These are phyloP conservation scores for Chironex yamaguchii DNA, from an alignment of 30 jellyfish, hydroid and myxozoan genomes.

Conservation along the genomic window DNA sequence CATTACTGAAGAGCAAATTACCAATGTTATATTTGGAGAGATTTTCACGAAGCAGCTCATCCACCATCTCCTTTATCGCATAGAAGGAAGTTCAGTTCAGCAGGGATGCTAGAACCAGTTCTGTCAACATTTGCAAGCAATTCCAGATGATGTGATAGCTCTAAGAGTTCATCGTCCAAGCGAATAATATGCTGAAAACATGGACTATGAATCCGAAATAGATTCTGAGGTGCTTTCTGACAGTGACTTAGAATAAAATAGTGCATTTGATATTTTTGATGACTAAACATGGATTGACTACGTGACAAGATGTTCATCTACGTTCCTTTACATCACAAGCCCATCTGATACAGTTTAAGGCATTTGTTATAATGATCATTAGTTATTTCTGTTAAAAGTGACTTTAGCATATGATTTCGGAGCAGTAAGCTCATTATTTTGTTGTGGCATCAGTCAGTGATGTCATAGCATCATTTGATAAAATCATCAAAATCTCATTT, in stretches of 20 bases:
- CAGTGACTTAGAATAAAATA: constrained; percentile 30
- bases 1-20: constrained; percentile 26
- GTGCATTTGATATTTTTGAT: constrained; percentile 41
- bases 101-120: constrained; percentile 2
- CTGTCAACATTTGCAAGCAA: background rate
- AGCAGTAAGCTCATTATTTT: too few species aligned
- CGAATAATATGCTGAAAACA: background rate
- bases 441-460: too few species aligned
- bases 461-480: too few species aligned
- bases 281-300: constrained; percentile 34
- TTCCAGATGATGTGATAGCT: constrained; percentile 1
- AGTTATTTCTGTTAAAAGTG: too few species aligned
- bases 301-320: background rate
- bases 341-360: background rate
- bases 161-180: constrained; percentile 24
- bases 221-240: constrained; percentile 28
- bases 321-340: constrained; percentile 2
- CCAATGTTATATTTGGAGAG: constrained; percentile 14
- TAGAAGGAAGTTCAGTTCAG: constrained; percentile 10
- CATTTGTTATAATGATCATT: too few species aligned
- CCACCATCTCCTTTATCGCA: background rate
- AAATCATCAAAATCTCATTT: too few species aligned
- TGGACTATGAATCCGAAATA: background rate
- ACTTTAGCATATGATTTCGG: too few species aligned
- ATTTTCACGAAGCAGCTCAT: background rate